Evolutionary conservation across 1,140 invertebrate species (phyloP), one percentile per base, ranked within the genome.

Genomic region (Cotesia vestalis): DNA sequence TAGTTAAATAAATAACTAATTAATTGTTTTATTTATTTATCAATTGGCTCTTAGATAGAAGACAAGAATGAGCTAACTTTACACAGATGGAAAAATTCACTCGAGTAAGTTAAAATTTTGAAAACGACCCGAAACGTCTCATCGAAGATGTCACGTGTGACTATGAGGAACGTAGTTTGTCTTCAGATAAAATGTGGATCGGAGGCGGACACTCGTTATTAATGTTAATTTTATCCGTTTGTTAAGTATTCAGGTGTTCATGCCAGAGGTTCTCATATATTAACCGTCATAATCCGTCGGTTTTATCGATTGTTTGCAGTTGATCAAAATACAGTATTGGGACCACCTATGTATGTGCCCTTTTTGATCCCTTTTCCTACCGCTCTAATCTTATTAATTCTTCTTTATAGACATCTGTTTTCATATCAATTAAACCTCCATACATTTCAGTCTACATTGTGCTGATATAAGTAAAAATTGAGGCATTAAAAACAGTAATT

Each of bases 181-280:
- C 81, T 78, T 82, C 77, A 78, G 78, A 81, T 78, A 77, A 86
- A 79, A 85, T 86, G 83, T 86, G 77, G 84, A 86, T 86, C 84
- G 83, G 75, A 73, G 77, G 76, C 79, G 81, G 79, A 84, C 81
- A 82, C 79, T 83, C 80, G 82, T 86, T 86, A 86, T 86, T 87
- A 86, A 86, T 87, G 84, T 85, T 85, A 84, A 85, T 86, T 86
- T 86, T 85, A 86, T 86, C 82, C 85, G 80, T 86, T 87, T 86
- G 85, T 85, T 86, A 86, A 86, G 85, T 86, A 85, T 87, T 87
- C 85, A 87, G 85, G 85, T 87, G 85, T 87, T 86, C 83, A 74
- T 46, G 57, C 36, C 82, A 86, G 84, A 67, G 85, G 80, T 77
- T 82, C 85, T 84, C 85, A 85, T 72, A 34, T 72, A 72, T 35